Evolutionary conservation across 2,888 invertebrate species (phyloP), one percentile per base, ranked within the genome.

Genomic region (Stegophylla sp.): DNA sequence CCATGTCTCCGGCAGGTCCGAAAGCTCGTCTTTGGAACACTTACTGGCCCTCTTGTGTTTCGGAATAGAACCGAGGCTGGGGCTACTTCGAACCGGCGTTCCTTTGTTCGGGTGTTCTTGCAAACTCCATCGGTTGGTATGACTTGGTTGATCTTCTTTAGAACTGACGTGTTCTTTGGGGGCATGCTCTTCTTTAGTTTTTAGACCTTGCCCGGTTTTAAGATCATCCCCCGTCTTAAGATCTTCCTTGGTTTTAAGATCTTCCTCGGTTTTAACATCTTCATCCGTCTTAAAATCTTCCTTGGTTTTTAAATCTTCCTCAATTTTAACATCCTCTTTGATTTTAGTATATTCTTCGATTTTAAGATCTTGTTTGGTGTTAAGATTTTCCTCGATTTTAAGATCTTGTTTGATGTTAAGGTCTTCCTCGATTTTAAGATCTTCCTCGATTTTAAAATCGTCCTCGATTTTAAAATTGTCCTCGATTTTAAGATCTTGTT

Each of bases 1-100:
- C 67, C 85, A 83, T 10, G 83, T 83, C 77, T 83, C 83, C 7
- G 79, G 79, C 10, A 79, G 51, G 34, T 79, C 79, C 15, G 79
- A 79, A 4, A 79, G 61, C 34, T 79, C 79, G 13, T 79, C 79
- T 26, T 71, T 79, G 2, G 79, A 79, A 71, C 71, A 51, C 20
- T 79, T 79, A 61, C 51, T 71, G 23, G 71, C 17, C n/a, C 41
- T 61, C n/a, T 79, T 79, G 26, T 69, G 79, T 79, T 79, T 79
- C 13, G 71, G 71, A 23, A 79, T 79, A 7, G 79, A 79, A 61
- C 79, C 79, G 12, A 79, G 69, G 23, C 79, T 79, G 28, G 59
- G 79, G 41, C 79, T 79, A 10, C 41, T 79, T 34, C 71, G 59
- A 59, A 79, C 69, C 34, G 59, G 51, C 1, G 61, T 79, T 5